Evolutionary conservation across 2,888 invertebrate genomes (phyloP), one percentile per base, ranked within the genome.

Genomic region (Aromia moschata): DNA sequence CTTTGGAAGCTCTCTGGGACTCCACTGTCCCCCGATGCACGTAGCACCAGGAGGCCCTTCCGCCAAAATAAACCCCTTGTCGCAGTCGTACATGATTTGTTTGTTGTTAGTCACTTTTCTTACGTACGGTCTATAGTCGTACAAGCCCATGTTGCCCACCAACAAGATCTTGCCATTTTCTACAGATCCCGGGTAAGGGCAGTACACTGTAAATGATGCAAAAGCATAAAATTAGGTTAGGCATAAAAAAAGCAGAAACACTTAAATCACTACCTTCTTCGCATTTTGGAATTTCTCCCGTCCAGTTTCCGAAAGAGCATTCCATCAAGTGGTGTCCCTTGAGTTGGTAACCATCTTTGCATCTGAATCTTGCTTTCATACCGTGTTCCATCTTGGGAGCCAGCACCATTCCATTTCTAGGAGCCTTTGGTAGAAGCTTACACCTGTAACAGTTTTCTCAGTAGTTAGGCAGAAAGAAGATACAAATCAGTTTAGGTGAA

Each of bases 301-400:
- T 91, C 99, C 98, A 99, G 70, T 93, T 91, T 0, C 99, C 99
- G 78, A 93, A 98, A 0, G 92, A 90, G 74, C 99, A 99, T 56
- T 92, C 90, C 2, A 94, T 88, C 36, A 90, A 90, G 41, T 83
- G 82, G 51, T 81, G 82, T 37, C 87, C 94, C 36, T 87, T 86
- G n/a, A 97, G 81, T 60, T 89, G 88, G 77, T 86, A 98, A 0
- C 98, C 98, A 73, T 98, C 96, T 73, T 94, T 92, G 77, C 98
- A 98, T 66, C 91, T 89, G 79, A 95, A 98, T 18, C 92, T 84
- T 0, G 98, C 98, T 74, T 90, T 90, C 91, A 96, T 95, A 0
- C 96, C 96, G 75, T 99, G 98, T 64, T 95, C 94, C n/a, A 95
- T 95, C 77, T 96, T 96, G 0, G 98, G 96, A 0, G 97, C 98